phyloP scores from a whole-genome alignment of 2,888 invertebrate genomes.

The Synanthedon formicaeformis region DNA sequence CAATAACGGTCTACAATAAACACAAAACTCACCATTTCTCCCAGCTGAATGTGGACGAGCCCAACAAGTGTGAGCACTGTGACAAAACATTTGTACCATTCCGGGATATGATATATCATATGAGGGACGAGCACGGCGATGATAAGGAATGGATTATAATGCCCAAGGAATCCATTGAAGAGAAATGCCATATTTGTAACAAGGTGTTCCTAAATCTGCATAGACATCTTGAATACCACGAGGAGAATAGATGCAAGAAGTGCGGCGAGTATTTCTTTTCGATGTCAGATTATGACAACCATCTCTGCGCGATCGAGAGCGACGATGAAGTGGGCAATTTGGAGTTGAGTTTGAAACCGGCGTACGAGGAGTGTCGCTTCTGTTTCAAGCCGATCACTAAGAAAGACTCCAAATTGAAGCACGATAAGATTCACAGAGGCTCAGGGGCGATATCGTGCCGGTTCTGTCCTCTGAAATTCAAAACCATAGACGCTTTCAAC shows the following conservation, averaged over 20 bases:
- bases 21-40: slow-evolving; percentile 63
- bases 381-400: slow-evolving; percentile 61
- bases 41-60: slow-evolving; percentile 54
- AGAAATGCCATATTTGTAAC: slow-evolving; percentile 52
- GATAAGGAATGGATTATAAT: slow-evolving; percentile 58
- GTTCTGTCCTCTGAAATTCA: slow-evolving; percentile 59
- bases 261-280: slow-evolving; percentile 62
- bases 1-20: slow-evolving; percentile 54
- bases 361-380: slow-evolving; percentile 56
- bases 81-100: slow-evolving; percentile 68
- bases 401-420: slow-evolving; percentile 38
- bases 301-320: slow-evolving; percentile 57
- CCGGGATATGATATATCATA: slow-evolving; percentile 63
- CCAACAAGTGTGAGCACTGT: slow-evolving; percentile 59
- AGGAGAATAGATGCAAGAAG: slow-evolving; percentile 60
- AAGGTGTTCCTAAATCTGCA: slow-evolving; percentile 57
- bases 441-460: slow-evolving; percentile 62
- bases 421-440: slow-evolving; percentile 46
- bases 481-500: slow-evolving; percentile 60
- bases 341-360: slow-evolving; percentile 18
- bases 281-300: slow-evolving; percentile 44
- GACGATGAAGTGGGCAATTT: slow-evolving; percentile 37
- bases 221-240: slow-evolving; percentile 53
- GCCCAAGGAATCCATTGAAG: slow-evolving; percentile 54
- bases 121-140: slow-evolving; percentile 55